Percentiles rank a stretch among this genome's conserved stretches.
These are phyloP conservation scores for Lanistes nyassanus DNA, from an alignment of 1,140 invertebrate genomes.

Conservation along the genomic window DNA sequence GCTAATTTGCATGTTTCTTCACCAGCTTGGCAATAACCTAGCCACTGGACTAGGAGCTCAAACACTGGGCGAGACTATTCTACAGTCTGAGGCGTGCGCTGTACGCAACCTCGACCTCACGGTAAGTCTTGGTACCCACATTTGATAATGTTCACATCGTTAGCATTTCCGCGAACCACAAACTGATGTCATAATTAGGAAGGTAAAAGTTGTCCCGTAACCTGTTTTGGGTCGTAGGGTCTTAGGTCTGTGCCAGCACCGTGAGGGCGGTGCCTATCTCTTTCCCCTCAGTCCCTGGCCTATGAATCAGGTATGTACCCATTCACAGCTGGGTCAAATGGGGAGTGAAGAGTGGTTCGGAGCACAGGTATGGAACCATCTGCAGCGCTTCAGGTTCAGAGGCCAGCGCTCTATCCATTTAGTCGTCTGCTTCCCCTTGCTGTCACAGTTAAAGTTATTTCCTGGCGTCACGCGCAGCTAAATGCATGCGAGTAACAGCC, in stretches of 20 bases:
- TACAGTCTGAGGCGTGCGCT: constrained; percentile 24
- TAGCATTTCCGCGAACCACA: neutral
- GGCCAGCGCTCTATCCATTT: neutral
- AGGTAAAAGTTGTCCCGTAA: too few species aligned
- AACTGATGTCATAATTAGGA: neutral
- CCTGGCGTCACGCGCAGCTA: too few species aligned
- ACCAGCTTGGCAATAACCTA: constrained; percentile 41
- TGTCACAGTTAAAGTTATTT: too few species aligned
- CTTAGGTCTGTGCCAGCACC: too few species aligned
- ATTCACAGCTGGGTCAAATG: too few species aligned
- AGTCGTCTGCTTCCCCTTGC: neutral
- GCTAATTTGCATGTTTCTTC: too few species aligned
- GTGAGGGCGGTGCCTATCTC: too few species aligned
- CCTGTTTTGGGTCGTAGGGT: too few species aligned
- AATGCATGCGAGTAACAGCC: too few species aligned
- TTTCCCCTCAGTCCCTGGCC: neutral
- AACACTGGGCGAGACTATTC: constrained; percentile 29
- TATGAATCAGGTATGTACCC: too few species aligned
- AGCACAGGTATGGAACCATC: too few species aligned
- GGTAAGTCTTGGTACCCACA: constrained; percentile 18
- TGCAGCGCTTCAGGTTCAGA: neutral
- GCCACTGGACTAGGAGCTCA: constrained; percentile 34
- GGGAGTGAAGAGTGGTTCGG: too few species aligned
- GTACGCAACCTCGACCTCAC: constrained; percentile 32
- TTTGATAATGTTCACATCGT: neutral